Percentiles rank a stretch among this genome's conserved stretches.
Conservation (phyloP, 2,797 vertebrate genomes). For the Calcarius lapponicus region DNA sequence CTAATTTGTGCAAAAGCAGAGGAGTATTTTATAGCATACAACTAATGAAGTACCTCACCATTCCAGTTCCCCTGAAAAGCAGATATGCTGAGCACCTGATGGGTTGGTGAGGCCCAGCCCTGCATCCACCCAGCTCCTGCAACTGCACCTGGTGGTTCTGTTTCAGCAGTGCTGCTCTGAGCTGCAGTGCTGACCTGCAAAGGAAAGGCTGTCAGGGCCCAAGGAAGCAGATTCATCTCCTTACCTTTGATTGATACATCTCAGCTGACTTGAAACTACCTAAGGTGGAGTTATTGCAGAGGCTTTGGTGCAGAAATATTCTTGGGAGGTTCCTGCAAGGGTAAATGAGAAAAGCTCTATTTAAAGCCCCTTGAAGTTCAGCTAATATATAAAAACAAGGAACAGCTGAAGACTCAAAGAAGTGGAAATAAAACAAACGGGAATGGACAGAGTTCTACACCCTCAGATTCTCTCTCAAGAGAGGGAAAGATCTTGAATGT, state of each 20-base stretch:
- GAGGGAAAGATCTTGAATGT: background rate
- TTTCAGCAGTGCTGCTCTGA: fast-evolving
- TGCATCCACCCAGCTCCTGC: background rate
- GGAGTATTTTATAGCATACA: background rate
- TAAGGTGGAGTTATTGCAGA: background rate
- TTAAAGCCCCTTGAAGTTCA: background rate
- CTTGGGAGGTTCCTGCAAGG: background rate
- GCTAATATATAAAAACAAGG: background rate
- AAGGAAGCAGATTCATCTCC: background rate
- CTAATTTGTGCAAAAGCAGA: background rate
- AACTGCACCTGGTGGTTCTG: fast-evolving
- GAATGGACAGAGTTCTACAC: background rate
- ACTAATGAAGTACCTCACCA: background rate
- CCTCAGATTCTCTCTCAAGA: background rate
- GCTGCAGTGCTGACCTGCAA: background rate
- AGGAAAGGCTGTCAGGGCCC: background rate
- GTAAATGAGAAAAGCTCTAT: background rate
- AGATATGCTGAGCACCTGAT: background rate
- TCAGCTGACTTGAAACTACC: fast-evolving
- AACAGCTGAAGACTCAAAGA: background rate
- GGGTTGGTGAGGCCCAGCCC: background rate
- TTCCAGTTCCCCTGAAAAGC: background rate
- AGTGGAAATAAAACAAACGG: background rate
- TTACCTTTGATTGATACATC: background rate
- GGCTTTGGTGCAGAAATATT: background rate